These are phyloP conservation scores for Anableps anableps DNA, from an alignment of 2,797 vertebrate genomes.

Conservation along the genomic window DNA sequence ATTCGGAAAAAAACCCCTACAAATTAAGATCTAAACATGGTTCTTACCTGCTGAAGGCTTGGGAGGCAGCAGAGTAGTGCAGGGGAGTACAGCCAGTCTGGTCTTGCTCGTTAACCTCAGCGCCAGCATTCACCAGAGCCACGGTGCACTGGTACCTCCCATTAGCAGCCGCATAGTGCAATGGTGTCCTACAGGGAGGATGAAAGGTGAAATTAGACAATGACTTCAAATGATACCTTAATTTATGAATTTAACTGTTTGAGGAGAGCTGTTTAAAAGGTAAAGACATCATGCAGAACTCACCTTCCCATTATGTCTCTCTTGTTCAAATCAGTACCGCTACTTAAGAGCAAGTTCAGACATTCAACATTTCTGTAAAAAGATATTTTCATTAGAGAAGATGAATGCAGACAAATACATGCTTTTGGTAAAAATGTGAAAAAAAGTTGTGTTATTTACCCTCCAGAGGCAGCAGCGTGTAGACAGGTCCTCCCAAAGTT, in stretches of 20 bases:
- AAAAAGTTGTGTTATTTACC: slow-evolving; percentile 76
- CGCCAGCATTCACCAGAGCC: slow-evolving; percentile 92
- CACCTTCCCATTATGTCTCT: slow-evolving; percentile 96
- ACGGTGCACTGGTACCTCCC: slow-evolving; percentile 96
- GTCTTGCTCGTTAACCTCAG: slow-evolving; percentile 91
- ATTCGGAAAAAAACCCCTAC: too few species aligned
- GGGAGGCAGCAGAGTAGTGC: slow-evolving; percentile 95
- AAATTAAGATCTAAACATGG: not conserved
- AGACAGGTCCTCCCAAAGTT: slow-evolving; percentile 97
- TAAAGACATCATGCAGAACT: slow-evolving; percentile 24
- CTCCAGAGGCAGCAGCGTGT: slow-evolving; percentile 97
- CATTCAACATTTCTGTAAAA: slow-evolving; percentile 93
- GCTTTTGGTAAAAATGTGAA: not conserved
- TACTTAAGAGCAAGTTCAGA: slow-evolving; percentile 98
- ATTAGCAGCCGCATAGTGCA: slow-evolving; percentile 96
- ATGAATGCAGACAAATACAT: slow-evolving; percentile 2
- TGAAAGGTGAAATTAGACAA: too few species aligned
- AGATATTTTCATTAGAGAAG: slow-evolving; percentile 11
- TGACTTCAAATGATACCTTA: not conserved
- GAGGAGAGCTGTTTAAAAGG: not conserved
- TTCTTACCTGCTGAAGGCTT: slow-evolving; percentile 92
- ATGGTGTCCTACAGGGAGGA: slow-evolving; percentile 83
- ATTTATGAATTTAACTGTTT: not conserved
- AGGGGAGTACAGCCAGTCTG: slow-evolving; percentile 92
- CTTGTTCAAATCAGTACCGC: slow-evolving; percentile 93